Base-by-base conservation (phyloP, 2,797 vertebrate species). In the Anolis apletophallus region DNA sequence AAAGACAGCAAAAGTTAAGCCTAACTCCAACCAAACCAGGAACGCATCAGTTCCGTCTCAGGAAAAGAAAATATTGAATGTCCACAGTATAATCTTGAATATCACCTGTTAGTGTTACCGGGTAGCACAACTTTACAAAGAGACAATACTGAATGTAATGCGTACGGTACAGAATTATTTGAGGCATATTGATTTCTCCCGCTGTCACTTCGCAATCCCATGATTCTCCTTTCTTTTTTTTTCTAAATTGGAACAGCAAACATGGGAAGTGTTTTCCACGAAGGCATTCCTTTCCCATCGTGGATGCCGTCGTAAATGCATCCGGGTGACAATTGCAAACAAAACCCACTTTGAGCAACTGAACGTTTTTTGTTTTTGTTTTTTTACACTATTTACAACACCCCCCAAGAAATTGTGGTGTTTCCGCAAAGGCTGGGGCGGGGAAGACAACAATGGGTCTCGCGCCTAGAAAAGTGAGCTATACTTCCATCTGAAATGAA, bases 31-130 rank as follows among this genome's bases (percentile, higher is more conserved):
- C 85, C 89, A 92, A 92, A 46, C 7, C 79, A 61, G 79, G 29
- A 89, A 85, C 88, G 93, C 86, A 85, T 87, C 87, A 86, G 86
- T 89, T 84, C 88, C 82, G 90, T 92, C 91, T 92, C 93, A 93
- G 92, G 90, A 94, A 92, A 93, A 93, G 90, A 94, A 92, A 93
- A 93, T 91, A 91, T 92, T 94, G 93, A 90, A 90, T 89, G 72
- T 93, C 92, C 92, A 94, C 90, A 90, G 84, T 86, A 93, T 90
- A 90, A 59, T 85, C 86, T 93, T 85, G 87, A 92, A 0, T 50
- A 83, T 64, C 57, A 86, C 75, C 81, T 93, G 92, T 54, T 87
- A 92, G 90, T 90, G 83, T 77, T 46, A 85, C 85, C 83, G 77
- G 90, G 87, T 80, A 93, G 52, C 82, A 88, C 88, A 91, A 93